Evolutionary conservation across 2,888 invertebrate genomes (phyloP).

Genomic region (Pachymerium ferrugineum): DNA sequence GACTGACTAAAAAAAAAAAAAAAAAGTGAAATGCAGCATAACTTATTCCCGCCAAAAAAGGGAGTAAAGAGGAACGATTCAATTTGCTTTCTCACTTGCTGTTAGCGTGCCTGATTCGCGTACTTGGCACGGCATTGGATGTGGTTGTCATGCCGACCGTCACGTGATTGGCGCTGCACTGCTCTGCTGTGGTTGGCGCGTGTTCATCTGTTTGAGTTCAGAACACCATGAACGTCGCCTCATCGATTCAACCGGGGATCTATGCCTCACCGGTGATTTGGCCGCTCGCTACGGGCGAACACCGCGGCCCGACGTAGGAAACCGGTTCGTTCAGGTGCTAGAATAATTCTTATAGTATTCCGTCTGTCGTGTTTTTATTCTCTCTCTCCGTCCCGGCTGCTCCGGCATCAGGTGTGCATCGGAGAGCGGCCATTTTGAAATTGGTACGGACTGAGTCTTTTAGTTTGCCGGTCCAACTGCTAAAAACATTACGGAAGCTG

Average conservation of each 20-base stretch:
- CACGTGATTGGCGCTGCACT: slow-evolving; percentile 8
- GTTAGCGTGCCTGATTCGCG: not conserved
- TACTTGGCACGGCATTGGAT: not conserved
- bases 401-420: slow-evolving; percentile 3
- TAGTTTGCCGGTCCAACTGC: not conserved
- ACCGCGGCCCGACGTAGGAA: not conserved
- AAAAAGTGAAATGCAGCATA: not conserved
- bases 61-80: not conserved
- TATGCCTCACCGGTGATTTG: not conserved
- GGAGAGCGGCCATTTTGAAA: slow-evolving; percentile 28
- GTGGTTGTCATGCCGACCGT: slow-evolving; percentile 8
- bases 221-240: slow-evolving; percentile 5
- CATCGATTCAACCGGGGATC: not conserved
- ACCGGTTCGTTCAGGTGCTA: not conserved
- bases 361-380: not conserved
- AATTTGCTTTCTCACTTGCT: too few species aligned
- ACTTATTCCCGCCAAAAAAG: not conserved
- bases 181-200: slow-evolving; percentile 11
- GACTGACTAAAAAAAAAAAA: too few species aligned
- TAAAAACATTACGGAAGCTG: not conserved
- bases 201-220: slow-evolving; percentile 14
- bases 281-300: not conserved
- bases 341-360: too few species aligned
- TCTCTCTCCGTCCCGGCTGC: not conserved
- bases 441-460: not conserved